Percentiles rank a stretch among this genome's conserved stretches.
phyloP scores from a whole-genome alignment of 1,140 invertebrate genomes.

The Drosophila quadrilineata region DNA sequence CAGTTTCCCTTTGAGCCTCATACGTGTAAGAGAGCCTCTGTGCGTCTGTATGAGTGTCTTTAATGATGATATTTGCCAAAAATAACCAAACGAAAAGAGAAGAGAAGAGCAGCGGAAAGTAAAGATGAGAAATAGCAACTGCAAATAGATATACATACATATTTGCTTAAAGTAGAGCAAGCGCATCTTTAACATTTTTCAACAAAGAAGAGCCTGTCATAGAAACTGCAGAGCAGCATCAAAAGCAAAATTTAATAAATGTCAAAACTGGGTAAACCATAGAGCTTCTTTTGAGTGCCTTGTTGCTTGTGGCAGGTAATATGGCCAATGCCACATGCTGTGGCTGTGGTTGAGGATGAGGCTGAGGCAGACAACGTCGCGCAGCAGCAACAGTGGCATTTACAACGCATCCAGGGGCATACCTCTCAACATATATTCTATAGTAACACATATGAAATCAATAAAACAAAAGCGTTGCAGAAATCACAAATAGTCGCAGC shows the following conservation, averaged over 20 bases:
- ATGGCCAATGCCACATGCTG: conserved; percentile 12
- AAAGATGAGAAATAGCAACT: no score
- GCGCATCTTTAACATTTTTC: not conserved
- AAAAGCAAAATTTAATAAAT: conserved; percentile 67
- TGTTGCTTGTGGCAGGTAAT: not conserved
- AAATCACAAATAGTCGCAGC: not conserved
- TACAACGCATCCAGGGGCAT: not conserved
- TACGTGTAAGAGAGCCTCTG: conserved; percentile 44
- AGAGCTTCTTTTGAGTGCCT: not conserved
- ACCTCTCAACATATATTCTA: not conserved
- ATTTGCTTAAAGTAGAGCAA: conserved; percentile 4
- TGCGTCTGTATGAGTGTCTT: not conserved
- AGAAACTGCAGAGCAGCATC: no score
- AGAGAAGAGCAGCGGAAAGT: no score
- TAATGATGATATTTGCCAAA: conserved; percentile 56
- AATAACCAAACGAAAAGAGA: conserved; percentile 22
- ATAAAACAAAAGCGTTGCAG: conserved; percentile 11
- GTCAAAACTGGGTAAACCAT: conserved; percentile 39
- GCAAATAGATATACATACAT: conserved; percentile 21
- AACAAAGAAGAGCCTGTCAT: no score
- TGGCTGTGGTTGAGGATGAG: no score
- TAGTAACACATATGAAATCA: conserved; percentile 20
- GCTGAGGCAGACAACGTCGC: no score
- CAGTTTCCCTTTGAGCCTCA: conserved; percentile 61
- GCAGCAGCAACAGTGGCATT: conserved; percentile 8